Evolutionary conservation across 2,113 vertebrate genomes (phyloP).

Genomic region (Corythoichthys intestinalis): DNA sequence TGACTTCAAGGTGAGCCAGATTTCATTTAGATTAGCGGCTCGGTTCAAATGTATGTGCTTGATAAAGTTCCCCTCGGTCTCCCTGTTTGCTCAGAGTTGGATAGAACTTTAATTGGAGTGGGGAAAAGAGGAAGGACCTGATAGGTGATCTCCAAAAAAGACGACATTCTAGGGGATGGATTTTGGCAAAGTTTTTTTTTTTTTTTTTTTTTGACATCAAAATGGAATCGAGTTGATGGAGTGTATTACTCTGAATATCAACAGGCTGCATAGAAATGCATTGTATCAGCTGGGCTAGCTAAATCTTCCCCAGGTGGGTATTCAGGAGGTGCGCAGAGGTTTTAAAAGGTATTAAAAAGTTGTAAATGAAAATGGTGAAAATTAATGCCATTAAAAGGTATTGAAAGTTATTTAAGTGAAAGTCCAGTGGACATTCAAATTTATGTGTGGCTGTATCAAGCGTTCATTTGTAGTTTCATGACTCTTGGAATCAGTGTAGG

Average conservation of each 20-base stretch:
- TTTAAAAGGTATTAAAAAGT: neutral
- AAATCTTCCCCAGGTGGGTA: neutral
- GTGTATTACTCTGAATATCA: neutral
- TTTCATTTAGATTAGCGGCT: conserved; percentile 69
- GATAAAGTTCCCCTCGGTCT: conserved; percentile 10
- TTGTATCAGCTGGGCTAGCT: neutral
- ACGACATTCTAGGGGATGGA: neutral
- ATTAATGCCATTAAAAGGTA: neutral
- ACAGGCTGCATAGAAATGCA: neutral
- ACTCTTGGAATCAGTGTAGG: neutral
- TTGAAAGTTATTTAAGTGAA: neutral
- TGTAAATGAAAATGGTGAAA: neutral
- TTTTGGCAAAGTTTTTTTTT: neutral
- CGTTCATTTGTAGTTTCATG: neutral
- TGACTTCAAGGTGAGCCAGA: conserved; percentile 51
- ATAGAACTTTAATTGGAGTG: conserved; percentile 10
- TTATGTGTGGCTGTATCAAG: neutral
- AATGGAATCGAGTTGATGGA: neutral
- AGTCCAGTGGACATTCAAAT: neutral
- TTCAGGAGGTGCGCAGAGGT: neutral
- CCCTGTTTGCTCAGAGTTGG: conserved; percentile 12
- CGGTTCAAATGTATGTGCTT: conserved; percentile 30
- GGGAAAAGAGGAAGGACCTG: neutral
- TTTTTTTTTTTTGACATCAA: neutral
- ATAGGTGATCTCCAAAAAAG: neutral